Base-by-base conservation (phyloP, 2,888 invertebrate species). In the Xanthostigma xanthostigma region DNA sequence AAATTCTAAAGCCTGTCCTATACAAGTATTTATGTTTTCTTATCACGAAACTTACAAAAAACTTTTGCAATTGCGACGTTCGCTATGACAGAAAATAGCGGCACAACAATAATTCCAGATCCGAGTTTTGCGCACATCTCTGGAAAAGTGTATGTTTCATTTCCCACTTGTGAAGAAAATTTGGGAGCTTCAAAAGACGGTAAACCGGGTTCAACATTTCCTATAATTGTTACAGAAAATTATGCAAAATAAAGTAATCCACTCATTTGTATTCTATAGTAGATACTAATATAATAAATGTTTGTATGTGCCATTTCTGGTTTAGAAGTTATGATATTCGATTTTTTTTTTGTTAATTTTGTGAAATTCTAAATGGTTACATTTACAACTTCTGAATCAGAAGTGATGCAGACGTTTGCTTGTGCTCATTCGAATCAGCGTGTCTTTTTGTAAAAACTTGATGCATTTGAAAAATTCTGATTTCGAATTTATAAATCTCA, bases 61-160 rank as follows among this genome's bases (percentile, higher is more conserved):
- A 91, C 84, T 71, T 94, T 95, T 11, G 92, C 93, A 56, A 96
- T 95, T 35, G 95, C 93, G 50, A 94, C 87, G 61, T 93, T 91
- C 45, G 93, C 92, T 52, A 95, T 70, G 49, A 95, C 82, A 52
- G 90, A 86, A 48, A 94, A 81, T 36, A 94, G 64, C 4, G 95
- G 92, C 56, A 92, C 71, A 53, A 95, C 77, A 47, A 85, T 58
- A 44, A 93, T 75, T 10, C 88, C 88, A 47, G 81, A 72, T 50
- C 90, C 86, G 50, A 94, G 73, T 58, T 78, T 73, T 51, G 73
- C 67, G 49, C 79, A 73, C 76, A 89, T 85, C 55, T 80, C 81
- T 6, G 68, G 46, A 58, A 86, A 80, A 35, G 67, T 68, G 51
- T 81, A 74, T 0, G 76, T 75, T 45, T 73, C 69, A 63, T 85